phyloP scores from a whole-genome alignment of 2,113 vertebrate genomes.

The Mormyrus iriodes region DNA sequence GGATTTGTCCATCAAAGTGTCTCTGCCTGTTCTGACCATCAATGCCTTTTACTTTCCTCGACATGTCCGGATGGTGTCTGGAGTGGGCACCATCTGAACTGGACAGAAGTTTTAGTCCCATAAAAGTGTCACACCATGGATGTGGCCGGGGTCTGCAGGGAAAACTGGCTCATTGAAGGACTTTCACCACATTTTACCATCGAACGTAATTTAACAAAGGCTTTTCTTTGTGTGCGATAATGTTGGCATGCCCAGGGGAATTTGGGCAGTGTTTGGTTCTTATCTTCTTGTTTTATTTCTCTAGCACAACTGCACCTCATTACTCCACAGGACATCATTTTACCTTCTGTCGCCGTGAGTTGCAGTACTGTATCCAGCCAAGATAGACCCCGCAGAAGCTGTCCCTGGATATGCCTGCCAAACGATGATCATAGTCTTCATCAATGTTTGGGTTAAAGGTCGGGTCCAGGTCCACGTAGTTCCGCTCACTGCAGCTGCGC shows the following conservation, averaged over 20 bases:
- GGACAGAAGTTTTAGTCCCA: neutral
- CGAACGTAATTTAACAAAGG: neutral
- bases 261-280: neutral
- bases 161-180: neutral
- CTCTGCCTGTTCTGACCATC: neutral
- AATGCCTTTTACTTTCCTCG: neutral
- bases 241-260: neutral
- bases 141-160: neutral
- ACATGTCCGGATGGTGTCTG: neutral
- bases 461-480: conserved; percentile 95
- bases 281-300: neutral
- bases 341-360: conserved; percentile 82
- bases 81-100: neutral
- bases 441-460: conserved; percentile 98
- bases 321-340: neutral
- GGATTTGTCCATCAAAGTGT: neutral
- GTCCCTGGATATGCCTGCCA: conserved; percentile 91
- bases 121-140: neutral
- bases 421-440: conserved; percentile 93
- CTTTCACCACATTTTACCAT: neutral
- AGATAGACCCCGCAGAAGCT: conserved; percentile 92
- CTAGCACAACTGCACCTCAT: neutral
- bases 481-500: conserved; percentile 76
- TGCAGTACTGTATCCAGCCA: conserved; percentile 96
- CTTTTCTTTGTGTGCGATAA: neutral